These are phyloP conservation scores for Mamestra configurata DNA, from an alignment of 1,140 invertebrate species.

Conservation along the genomic window DNA sequence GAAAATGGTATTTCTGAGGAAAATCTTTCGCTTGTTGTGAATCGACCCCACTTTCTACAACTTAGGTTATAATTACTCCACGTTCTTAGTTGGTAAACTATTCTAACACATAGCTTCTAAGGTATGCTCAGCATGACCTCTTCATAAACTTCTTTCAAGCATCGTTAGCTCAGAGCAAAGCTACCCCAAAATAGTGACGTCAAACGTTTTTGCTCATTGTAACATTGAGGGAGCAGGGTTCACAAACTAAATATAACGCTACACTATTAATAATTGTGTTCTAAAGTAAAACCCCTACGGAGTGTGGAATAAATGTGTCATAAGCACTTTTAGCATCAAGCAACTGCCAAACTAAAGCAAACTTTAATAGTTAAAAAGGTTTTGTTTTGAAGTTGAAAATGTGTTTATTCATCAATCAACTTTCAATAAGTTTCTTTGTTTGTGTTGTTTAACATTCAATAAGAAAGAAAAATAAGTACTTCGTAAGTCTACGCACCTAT, in stretches of 20 bases:
- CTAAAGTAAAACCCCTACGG: not conserved
- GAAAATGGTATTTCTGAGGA: not conserved
- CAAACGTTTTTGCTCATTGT: slow-evolving; percentile 20
- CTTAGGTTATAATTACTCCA: no score
- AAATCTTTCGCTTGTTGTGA: not conserved
- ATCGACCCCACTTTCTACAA: not conserved
- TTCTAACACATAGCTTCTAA: not conserved
- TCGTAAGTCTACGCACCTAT: no score
- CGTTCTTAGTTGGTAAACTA: no score
- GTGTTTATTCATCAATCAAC: slow-evolving; percentile 2
- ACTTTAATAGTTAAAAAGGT: slow-evolving; percentile 13
- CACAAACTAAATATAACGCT: slow-evolving; percentile 5
- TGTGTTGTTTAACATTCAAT: no score
- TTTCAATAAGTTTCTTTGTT: not conserved
- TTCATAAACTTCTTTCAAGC: slow-evolving; percentile 30
- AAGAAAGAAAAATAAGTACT: no score
- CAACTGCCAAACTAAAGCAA: slow-evolving; percentile 4
- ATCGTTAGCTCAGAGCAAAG: slow-evolving; percentile 1
- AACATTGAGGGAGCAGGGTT: not conserved
- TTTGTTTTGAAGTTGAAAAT: slow-evolving; percentile 11
- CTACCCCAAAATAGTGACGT: not conserved
- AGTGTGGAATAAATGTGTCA: not conserved
- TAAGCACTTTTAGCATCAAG: slow-evolving; percentile 11
- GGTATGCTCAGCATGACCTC: not conserved
- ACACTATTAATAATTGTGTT: not conserved